Conservation (phyloP, 2,797 vertebrate genomes). For the Anolis apletophallus region DNA sequence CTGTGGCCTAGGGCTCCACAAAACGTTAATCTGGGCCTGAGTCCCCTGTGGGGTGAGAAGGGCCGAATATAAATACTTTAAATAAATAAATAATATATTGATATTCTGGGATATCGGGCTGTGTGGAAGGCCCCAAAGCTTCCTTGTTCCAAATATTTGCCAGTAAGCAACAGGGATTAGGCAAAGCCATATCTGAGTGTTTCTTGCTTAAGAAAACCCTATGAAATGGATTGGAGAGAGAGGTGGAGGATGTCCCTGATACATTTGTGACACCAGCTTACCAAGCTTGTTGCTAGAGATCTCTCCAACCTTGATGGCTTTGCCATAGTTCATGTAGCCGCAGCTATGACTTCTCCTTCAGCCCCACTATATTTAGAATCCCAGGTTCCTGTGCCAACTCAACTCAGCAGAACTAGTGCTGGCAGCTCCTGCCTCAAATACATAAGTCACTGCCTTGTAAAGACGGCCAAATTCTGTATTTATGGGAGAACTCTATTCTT, state of each 20-base stretch:
- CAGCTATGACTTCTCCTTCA: background rate
- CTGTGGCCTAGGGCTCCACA: too few relatives aligned
- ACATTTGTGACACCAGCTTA: conserved; percentile 47
- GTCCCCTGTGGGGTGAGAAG: too few relatives aligned
- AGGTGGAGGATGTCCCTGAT: conserved; percentile 51
- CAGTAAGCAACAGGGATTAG: too few relatives aligned
- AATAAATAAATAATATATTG: too few relatives aligned
- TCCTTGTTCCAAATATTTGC: too few relatives aligned
- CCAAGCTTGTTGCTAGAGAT: conserved; percentile 43
- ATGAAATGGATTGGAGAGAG: conserved; percentile 24
- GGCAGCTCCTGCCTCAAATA: background rate
- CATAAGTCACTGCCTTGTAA: background rate
- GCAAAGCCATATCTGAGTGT: too few relatives aligned
- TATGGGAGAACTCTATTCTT: background rate
- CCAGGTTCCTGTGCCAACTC: background rate
- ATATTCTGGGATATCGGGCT: too few relatives aligned
- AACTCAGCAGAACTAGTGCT: background rate
- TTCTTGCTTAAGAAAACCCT: too few relatives aligned
- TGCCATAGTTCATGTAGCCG: conserved; percentile 35
- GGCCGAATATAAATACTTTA: too few relatives aligned
- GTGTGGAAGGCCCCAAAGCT: too few relatives aligned
- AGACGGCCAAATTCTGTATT: background rate
- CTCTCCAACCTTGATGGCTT: conserved; percentile 54
- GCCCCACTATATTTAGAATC: conserved; percentile 27
- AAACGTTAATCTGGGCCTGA: too few relatives aligned